Evolutionary conservation across 2,888 invertebrate genomes (phyloP), one percentile per base, ranked within the genome.

Genomic region (Tethea ocularis): DNA sequence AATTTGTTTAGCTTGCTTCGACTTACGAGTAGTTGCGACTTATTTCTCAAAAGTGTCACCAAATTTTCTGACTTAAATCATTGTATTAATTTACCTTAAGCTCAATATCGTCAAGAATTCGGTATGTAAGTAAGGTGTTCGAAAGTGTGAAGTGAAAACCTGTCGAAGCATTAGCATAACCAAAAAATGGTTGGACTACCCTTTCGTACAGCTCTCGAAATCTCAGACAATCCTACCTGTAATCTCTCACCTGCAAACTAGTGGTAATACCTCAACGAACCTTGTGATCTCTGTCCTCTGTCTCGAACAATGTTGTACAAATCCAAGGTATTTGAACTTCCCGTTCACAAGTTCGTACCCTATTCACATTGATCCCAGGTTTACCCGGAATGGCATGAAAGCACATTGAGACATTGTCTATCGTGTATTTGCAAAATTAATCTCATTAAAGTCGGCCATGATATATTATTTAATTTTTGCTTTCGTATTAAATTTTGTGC

Each of bases 311-410:
- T 54, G 54, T 54, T 13, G 29, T 54, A 54, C 54, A 54, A 54
- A 54, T 54, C 54, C 54, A 20, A 54, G 54, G 54, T 54, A 33
- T 54, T 33, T 33, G 33, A 54, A 54, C 36, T 54, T 54, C 22
- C 54, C 33, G 54, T 33, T 33, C 20, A 33, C 53, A 29, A 53
- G 53, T 53, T 29, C 29, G 53, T 29, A 26, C n/a, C 53, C 26
- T 54, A 54, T 22, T 33, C 22, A 17, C 54, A 54, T 54, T 54
- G 54, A 54, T 54, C 54, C 54, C 22, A 54, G 54, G 17, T 54
- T 54, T 54, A 33, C 54, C 33, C 15, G 54, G 13, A 36, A 54
- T 54, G 15, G 54, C 33, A 33, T 54, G 6, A 20, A 20, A 13
- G n/a, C n/a, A 10, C 20, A 46, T 46, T 46, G 17, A 41, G 17